Evolutionary conservation across 2,113 vertebrate genomes (phyloP).

Genomic region (Pogonocichla stellata): DNA sequence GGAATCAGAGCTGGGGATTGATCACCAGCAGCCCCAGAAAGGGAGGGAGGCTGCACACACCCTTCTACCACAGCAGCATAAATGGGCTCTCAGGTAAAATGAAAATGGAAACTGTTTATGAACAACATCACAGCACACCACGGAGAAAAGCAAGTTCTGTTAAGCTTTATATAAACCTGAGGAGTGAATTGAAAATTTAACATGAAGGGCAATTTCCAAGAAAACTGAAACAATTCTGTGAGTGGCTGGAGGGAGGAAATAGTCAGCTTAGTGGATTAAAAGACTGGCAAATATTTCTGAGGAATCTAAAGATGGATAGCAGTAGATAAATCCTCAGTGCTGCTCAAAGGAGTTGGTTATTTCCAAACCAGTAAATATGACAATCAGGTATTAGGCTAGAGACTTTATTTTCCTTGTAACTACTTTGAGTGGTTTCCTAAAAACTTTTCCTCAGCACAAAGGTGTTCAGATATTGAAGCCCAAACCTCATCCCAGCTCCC

Average conservation of each 20-base stretch:
- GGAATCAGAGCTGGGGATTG: neutral
- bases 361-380: neutral
- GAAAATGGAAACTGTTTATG: neutral
- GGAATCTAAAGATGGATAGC: neutral
- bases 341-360: neutral
- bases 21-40: neutral
- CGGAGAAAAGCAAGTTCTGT: neutral
- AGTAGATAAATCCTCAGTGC: neutral
- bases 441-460: neutral
- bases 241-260: neutral
- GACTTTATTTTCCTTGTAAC: neutral
- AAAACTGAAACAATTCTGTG: neutral
- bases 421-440: neutral
- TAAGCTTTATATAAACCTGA: neutral
- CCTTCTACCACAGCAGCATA: accelerated
- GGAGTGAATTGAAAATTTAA: neutral
- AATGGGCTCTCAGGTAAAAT: neutral
- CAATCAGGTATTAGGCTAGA: neutral
- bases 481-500: neutral
- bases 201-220: neutral
- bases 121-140: neutral
- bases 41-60: neutral
- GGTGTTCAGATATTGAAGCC: neutral
- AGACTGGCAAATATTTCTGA: neutral
- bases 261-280: neutral